Percentiles rank a stretch among this genome's conserved stretches.
Evolutionary conservation across 2,113 vertebrate species (phyloP).

Genomic region (Hemibagrus wyckioides): DNA sequence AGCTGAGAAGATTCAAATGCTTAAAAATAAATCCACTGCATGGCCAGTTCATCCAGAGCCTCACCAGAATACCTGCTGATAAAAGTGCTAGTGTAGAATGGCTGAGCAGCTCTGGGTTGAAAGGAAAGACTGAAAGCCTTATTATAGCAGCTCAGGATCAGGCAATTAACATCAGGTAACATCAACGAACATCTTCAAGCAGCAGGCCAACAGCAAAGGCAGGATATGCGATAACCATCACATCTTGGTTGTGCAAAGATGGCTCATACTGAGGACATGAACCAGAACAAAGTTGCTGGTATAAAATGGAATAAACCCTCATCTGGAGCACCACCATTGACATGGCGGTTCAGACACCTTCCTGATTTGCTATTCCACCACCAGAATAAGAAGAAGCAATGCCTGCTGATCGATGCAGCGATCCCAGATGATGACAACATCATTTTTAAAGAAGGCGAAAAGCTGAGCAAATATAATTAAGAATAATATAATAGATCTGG

Average conservation of each 20-base stretch:
- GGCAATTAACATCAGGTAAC: neutral
- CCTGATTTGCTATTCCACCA: neutral
- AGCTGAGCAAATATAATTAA: conserved; percentile 9
- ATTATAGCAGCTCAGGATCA: neutral
- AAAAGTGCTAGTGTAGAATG: neutral
- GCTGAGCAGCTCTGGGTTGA: neutral
- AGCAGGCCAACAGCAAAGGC: neutral
- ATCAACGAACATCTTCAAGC: neutral
- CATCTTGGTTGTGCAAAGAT: neutral
- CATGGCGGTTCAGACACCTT: neutral
- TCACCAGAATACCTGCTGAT: neutral
- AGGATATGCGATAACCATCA: neutral
- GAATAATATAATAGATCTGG: neutral
- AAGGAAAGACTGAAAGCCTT: neutral
- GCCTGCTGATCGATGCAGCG: neutral
- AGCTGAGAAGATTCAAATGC: neutral
- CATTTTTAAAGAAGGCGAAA: neutral
- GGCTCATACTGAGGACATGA: neutral
- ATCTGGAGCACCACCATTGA: neutral
- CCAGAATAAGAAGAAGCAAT: neutral
- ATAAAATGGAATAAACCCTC: neutral
- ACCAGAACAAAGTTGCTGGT: neutral
- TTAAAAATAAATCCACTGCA: neutral
- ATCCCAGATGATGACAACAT: neutral
- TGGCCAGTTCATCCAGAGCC: neutral